phyloP scores from a whole-genome alignment of 2,113 vertebrate genomes.

The Capreolus pygargus region DNA sequence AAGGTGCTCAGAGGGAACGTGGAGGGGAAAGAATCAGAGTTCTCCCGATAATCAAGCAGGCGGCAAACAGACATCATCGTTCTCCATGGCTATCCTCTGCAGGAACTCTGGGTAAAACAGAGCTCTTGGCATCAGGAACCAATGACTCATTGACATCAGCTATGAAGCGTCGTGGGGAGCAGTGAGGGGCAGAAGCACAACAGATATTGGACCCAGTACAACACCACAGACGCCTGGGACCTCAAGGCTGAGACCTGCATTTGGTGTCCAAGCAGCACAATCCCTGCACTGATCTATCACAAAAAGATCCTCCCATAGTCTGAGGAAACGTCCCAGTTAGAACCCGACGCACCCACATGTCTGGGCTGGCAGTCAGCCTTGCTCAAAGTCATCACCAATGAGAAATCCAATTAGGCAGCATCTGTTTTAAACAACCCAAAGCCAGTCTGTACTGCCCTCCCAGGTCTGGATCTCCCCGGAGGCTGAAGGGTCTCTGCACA shows the following conservation, averaged over 20 bases:
- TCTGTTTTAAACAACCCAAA: not conserved
- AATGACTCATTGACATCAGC: not conserved
- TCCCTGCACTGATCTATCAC: not conserved
- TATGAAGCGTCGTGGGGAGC: not conserved
- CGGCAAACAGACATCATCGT: not conserved
- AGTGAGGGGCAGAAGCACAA: not conserved
- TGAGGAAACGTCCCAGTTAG: not conserved
- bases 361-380: not conserved
- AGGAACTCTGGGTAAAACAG: not conserved
- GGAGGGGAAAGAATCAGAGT: not conserved
- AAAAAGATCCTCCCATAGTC: not conserved
- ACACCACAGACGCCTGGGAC: rapidly evolving
- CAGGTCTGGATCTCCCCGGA: not conserved
- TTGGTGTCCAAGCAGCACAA: rapidly evolving
- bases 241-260: rapidly evolving
- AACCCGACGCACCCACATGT: not conserved
- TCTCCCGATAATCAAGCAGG: not conserved
- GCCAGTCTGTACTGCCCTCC: not conserved
- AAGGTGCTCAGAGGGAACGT: not conserved
- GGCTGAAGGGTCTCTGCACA: not conserved
- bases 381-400: not conserved
- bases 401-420: not conserved
- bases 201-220: rapidly evolving
- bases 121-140: not conserved
- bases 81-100: not conserved